phyloP scores from a whole-genome alignment of 2,113 vertebrate genomes.

The Microcebus murinus region DNA sequence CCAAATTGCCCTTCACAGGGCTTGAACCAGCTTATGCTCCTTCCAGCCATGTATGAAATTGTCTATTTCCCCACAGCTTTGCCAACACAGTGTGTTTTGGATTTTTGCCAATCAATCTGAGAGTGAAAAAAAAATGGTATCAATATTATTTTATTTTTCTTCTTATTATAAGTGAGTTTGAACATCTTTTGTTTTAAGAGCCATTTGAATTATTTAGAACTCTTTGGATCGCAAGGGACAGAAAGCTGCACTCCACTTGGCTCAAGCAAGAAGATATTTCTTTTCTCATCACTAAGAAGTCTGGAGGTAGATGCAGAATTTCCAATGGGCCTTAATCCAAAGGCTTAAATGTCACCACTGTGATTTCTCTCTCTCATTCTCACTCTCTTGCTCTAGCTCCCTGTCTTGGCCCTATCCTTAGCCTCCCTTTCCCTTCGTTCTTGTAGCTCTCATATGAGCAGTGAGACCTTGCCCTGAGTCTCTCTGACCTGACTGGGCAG shows the following conservation, averaged over 20 bases:
- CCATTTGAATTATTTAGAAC: not conserved
- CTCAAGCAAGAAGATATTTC: not conserved
- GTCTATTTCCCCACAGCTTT: not conserved
- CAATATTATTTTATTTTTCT: not conserved
- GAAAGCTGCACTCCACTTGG: not conserved
- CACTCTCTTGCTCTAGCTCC: not conserved
- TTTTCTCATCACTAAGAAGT: not conserved
- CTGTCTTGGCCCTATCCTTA: not conserved
- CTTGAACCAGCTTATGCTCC: not conserved
- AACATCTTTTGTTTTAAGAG: not conserved
- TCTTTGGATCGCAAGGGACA: not conserved
- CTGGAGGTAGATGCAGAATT: not conserved
- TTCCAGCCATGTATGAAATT: slow-evolving; percentile 1
- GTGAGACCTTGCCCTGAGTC: not conserved
- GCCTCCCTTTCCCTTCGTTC: not conserved
- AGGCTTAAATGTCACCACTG: not conserved
- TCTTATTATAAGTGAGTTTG: not conserved
- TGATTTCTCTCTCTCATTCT: not conserved
- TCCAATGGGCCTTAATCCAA: not conserved
- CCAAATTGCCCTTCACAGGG: not conserved
- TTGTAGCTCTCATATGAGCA: not conserved
- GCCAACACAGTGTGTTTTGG: not conserved
- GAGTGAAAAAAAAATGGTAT: not conserved
- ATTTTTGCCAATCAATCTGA: slow-evolving; percentile 26
- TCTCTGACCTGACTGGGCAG: not conserved